Percentiles rank a stretch among this genome's conserved stretches.
Conservation (phyloP, 2,113 vertebrate genomes). For the Sphaerodactylus townsendi region DNA sequence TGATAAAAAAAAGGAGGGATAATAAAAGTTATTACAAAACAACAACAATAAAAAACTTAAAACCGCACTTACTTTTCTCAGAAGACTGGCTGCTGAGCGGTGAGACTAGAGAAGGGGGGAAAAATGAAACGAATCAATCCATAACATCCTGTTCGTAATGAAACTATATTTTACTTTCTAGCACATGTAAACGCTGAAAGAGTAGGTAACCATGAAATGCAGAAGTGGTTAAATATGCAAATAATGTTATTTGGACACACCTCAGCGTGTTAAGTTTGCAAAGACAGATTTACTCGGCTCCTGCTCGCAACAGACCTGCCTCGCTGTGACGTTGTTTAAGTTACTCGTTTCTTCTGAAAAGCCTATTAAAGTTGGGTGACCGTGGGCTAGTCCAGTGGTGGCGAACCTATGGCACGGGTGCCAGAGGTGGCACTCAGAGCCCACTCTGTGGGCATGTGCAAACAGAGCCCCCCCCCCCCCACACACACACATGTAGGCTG, state of each 20-base stretch:
- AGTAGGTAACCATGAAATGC: no score
- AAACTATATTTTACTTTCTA: not conserved
- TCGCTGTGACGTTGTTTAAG: no score
- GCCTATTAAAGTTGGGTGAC: no score
- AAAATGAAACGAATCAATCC: slow-evolving; percentile 37
- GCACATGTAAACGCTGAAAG: not conserved
- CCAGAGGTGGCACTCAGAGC: no score
- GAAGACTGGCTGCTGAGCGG: slow-evolving; percentile 26
- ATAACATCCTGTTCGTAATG: not conserved
- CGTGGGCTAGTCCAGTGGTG: no score
- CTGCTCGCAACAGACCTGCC: not conserved
- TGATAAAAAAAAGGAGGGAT: no score
- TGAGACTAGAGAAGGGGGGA: slow-evolving; percentile 40
- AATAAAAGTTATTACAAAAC: no score
- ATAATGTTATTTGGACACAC: not conserved
- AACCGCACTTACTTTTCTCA: slow-evolving; percentile 62
- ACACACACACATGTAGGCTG: no score
- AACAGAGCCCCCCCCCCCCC: no score
- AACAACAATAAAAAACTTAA: slow-evolving; percentile 45
- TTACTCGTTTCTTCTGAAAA: no score
- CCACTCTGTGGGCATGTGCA: no score
- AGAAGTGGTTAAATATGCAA: not conserved
- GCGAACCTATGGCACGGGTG: no score
- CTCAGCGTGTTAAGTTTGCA: not conserved
- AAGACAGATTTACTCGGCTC: not conserved